A percentile compares a stretch with the other conserved stretches of the same genome.
phyloP scores from a whole-genome alignment of 2,113 vertebrate genomes.

The Lichenostomus cassidix region DNA sequence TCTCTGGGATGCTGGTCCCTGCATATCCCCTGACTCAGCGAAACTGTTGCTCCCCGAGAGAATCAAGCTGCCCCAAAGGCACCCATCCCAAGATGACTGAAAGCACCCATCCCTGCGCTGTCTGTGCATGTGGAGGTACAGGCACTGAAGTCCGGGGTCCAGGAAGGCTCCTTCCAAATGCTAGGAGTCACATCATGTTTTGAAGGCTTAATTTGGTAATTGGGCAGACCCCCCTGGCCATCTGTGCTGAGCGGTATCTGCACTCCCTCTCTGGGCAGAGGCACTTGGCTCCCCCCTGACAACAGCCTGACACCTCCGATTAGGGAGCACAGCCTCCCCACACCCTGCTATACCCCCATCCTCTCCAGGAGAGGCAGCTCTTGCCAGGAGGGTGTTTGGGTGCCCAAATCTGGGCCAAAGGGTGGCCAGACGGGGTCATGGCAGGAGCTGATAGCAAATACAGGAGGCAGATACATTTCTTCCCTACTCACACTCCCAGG shows the following conservation, averaged over 20 bases:
- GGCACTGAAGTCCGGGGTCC: background rate
- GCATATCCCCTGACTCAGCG: background rate
- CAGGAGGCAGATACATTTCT: background rate
- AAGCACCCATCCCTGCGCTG: rapidly evolving
- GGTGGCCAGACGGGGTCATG: rapidly evolving
- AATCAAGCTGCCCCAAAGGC: background rate
- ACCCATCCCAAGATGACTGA: background rate
- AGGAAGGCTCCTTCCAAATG: constrained; percentile 2
- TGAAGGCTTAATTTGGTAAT: constrained; percentile 61
- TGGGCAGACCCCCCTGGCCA: constrained; percentile 1
- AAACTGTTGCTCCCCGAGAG: background rate
- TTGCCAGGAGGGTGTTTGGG: background rate
- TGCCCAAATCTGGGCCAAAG: background rate
- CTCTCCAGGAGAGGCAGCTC: background rate
- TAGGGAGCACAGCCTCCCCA: background rate
- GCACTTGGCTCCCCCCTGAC: constrained; percentile 25
- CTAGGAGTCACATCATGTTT: background rate
- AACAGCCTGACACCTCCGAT: constrained; percentile 42
- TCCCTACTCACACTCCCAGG: background rate
- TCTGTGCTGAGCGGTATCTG: background rate
- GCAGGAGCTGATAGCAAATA: background rate
- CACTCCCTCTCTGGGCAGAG: constrained; percentile 14
- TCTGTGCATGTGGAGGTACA: rapidly evolving
- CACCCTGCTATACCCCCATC: background rate
- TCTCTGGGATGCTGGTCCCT: background rate